Evolutionary conservation across 2,797 vertebrate species (phyloP), one percentile per base, ranked within the genome.

Genomic region (Aphelocoma californica): DNA sequence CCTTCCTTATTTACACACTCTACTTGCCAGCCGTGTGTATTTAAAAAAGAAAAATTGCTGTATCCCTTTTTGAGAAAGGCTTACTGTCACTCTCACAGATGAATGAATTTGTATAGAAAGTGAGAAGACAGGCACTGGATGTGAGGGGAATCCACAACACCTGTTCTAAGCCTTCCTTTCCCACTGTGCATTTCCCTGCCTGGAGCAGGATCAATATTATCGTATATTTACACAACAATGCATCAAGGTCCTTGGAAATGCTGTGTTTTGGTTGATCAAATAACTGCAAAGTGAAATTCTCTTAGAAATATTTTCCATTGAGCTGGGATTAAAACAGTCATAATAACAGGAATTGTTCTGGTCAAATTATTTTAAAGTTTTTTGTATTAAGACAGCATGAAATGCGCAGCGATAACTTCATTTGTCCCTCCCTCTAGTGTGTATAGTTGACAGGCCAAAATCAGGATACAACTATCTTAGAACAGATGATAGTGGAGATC

Each of bases 61-160:
- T 14, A 81, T 93, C 72, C 31, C 18, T 38, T 86, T 96, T 54
- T 54, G 44, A 74, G 58, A 90, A 84, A 62, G 67, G 32, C 10
- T 69, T 92, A 42, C n/a, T 89, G 26, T 48, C 42, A 29, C 45
- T 85, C n/a, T 81, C 0, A 10, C 57, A 60, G 64, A 86, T 86
- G 67, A 92, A 75, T 62, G 23, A 36, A 47, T 82, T 93, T 86
- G 11, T 84, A 64, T 19, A 75, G 40, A 42, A 48, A 84, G 47
- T 50, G 67, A 86, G 50, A 86, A 84, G 45, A 81, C 11, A 36
- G 32, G 42, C 28, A 57, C 56, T 20, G 48, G 32, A 61, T 94
- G 88, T 95, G 95, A 94, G 25, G 12, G 34, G 51, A 91, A 96
- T 92, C 64, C 67, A 75, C 48, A 91, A 58, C 9, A 51, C 32